These are phyloP conservation scores for Rhodeus uyekii DNA, from an alignment of 2,797 vertebrate genomes.

Conservation along the genomic window DNA sequence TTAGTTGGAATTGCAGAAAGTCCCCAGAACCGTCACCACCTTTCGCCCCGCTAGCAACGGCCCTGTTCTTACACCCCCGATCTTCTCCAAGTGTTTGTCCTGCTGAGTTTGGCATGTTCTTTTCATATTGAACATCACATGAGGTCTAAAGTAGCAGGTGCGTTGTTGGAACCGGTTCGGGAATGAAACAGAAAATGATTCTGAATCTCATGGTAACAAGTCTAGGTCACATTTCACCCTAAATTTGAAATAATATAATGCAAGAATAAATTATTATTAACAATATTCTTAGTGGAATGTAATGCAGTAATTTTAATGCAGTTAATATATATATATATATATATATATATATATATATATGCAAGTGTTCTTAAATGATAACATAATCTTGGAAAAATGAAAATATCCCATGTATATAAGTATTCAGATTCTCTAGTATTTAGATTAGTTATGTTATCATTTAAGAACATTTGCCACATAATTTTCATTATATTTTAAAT, in stretches of 20 bases:
- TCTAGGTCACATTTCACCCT: background rate
- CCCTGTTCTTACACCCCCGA: background rate
- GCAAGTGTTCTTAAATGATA: too few relatives aligned
- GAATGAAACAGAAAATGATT: background rate
- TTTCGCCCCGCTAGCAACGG: background rate
- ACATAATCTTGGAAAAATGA: too few relatives aligned
- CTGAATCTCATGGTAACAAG: background rate
- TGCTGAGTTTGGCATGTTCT: slow-evolving; percentile 23
- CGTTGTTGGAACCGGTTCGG: background rate
- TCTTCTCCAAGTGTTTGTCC: slow-evolving; percentile 3
- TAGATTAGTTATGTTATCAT: too few relatives aligned
- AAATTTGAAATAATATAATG: background rate
- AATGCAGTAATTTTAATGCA: background rate
- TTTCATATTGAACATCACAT: slow-evolving; percentile 30
- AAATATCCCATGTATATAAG: too few relatives aligned
- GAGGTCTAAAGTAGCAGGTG: slow-evolving; percentile 3
- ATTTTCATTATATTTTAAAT: too few relatives aligned
- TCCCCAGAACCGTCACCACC: too few relatives aligned
- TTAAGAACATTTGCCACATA: too few relatives aligned
- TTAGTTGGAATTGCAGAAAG: too few relatives aligned
- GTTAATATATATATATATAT: too few relatives aligned
- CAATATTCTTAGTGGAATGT: background rate
- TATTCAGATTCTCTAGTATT: too few relatives aligned
- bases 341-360: too few relatives aligned
- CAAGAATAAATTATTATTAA: background rate